Base-by-base conservation (phyloP, 2,797 vertebrate species). In the Clarias pachynema region DNA sequence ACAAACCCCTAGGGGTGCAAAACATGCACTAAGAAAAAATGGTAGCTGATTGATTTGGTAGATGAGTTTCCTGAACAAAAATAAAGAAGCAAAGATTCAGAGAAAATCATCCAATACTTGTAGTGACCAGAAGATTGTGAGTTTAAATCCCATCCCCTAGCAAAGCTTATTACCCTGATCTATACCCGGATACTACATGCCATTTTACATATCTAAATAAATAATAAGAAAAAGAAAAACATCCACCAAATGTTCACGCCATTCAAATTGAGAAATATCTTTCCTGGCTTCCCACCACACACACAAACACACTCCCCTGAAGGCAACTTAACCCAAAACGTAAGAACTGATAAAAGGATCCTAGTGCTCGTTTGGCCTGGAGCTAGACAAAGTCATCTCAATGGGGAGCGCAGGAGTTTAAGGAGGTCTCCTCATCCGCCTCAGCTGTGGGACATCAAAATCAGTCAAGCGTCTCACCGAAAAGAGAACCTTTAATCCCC, bases 371-470 rank as follows among this genome's bases (percentile, higher is more conserved):
- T 31, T 69, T 69, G 65, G 60, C 70, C 62, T 56, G 53, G 10
- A 65, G 84, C 26, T 34, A 73, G 56, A 66, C 81, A 63, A 37
- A 62, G 79, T 70, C 74, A 40, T n/a, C 85, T 87, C 87, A 85
- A 80, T 53, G 34, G 73, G 87, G 86, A 65, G 37, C 34, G 65
- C 90, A 87, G 70, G 83, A 86, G 86, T 73, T 88, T 87, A 86
- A 91, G 90, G 90, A 89, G 87, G 91, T 85, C 86, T 87, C 75
- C 81, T 87, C 85, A 72, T 85, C 81, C 26, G 77, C 34, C 74
- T 62, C 70, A 49, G 81, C 83, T 75, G 83, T 70, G 83, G 86
- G 73, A 65, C 83, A 70, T 90, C 78, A 31, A 62, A 89, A 86
- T 86, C 88, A 86, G 83, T 86, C 53, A 68, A 86, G 84, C 57